A percentile compares a stretch with the other conserved stretches of the same genome.
Conservation (phyloP, 1,140 invertebrate genomes). For the Agrypnia vestita region DNA sequence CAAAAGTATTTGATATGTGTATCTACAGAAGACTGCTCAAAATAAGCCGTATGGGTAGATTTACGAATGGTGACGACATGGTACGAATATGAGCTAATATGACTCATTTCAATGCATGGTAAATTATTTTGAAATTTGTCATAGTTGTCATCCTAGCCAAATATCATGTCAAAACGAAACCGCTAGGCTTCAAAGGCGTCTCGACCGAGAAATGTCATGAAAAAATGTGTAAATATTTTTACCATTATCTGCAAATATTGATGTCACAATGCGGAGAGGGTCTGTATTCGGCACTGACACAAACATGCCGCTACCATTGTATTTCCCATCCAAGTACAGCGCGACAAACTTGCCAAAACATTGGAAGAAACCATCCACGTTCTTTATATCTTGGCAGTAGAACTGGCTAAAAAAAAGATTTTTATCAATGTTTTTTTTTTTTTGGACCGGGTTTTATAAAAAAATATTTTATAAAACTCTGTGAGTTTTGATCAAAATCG, state of each 20-base stretch:
- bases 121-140: too few species aligned
- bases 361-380: neutral
- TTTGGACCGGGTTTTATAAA: too few species aligned
- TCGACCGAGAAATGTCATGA: neutral
- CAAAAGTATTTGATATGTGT: too few species aligned
- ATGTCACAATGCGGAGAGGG: constrained; percentile 57
- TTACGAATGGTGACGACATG: too few species aligned
- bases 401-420: neutral
- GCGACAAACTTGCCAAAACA: neutral
- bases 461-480: too few species aligned
- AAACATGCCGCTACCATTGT: constrained; percentile 45
- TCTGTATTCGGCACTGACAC: neutral
- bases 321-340: constrained; percentile 7
- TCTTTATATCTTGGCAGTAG: neutral
- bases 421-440: too few species aligned
- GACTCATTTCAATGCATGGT: too few species aligned
- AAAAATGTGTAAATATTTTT: constrained; percentile 59
- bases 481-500: too few species aligned
- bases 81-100: too few species aligned
- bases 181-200: neutral
- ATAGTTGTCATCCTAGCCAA: neutral
- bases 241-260: constrained; percentile 59
- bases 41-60: too few species aligned
- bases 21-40: too few species aligned
- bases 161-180: neutral